Evolutionary conservation across 1,140 invertebrate species (phyloP).

Genomic region (Ptiloglossa arizonensis): DNA sequence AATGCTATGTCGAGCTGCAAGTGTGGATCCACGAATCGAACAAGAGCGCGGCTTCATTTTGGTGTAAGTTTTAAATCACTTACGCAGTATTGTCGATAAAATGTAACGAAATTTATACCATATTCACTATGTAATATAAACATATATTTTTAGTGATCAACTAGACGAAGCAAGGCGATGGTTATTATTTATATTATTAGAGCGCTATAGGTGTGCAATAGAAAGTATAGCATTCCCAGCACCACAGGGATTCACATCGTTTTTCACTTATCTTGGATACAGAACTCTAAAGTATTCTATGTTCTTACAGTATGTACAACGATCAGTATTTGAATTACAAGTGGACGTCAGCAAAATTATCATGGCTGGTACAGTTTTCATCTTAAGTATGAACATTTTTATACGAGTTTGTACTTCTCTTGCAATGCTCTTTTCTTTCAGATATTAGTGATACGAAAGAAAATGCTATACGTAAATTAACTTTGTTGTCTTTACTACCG

Average conservation of each 20-base stretch:
- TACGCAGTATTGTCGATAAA: constrained; percentile 25
- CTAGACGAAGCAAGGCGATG: constrained; percentile 86
- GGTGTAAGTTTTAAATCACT: constrained; percentile 83
- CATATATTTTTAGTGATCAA: constrained; percentile 85
- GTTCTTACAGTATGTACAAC: constrained; percentile 90
- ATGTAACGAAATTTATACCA: background rate
- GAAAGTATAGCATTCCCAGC: constrained; percentile 91
- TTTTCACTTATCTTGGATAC: constrained; percentile 92
- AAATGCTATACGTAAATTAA: constrained; percentile 86
- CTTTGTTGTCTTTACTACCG: constrained; percentile 87
- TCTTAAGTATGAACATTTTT: constrained; percentile 4
- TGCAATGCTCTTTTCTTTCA: constrained; percentile 68
- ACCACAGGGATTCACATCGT: constrained; percentile 92
- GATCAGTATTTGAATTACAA: constrained; percentile 91
- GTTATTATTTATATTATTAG: constrained; percentile 87
- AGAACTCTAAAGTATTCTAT: constrained; percentile 87
- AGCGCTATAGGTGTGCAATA: constrained; percentile 89
- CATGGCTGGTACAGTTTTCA: constrained; percentile 85
- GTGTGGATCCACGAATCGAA: constrained; percentile 85
- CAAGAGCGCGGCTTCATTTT: constrained; percentile 89
- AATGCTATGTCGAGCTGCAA: constrained; percentile 86
- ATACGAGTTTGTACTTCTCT: background rate
- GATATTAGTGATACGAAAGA: constrained; percentile 87
- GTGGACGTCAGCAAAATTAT: constrained; percentile 93
- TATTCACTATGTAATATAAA: no score